These are phyloP conservation scores for Tychaedon coryphoeus DNA, from an alignment of 2,113 vertebrate species.

Conservation along the genomic window DNA sequence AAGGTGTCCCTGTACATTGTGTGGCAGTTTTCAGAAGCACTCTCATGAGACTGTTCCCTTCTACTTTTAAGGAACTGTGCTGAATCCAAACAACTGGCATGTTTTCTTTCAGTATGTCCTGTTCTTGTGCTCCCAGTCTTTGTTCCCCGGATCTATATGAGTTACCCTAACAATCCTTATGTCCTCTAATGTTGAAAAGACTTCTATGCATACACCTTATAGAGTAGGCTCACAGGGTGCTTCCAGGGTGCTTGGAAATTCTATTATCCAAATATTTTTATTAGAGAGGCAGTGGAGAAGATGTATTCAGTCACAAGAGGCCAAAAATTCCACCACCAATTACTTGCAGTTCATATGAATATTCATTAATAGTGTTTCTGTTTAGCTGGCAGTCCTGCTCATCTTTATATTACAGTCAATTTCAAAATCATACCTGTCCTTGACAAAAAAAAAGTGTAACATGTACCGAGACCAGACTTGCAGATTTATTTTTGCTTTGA, in stretches of 20 bases:
- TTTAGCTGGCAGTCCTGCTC: not conserved
- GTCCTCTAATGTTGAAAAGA: not conserved
- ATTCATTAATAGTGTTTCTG: not conserved
- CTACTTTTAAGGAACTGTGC: not conserved
- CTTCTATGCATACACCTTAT: not conserved
- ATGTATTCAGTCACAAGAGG: not conserved
- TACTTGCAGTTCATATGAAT: not conserved
- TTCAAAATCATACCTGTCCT: not conserved
- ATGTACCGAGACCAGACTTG: not conserved
- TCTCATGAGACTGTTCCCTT: not conserved
- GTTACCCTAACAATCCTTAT: not conserved
- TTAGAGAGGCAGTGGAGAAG: conserved; percentile 35
- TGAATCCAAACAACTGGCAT: not conserved
- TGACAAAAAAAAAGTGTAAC: not conserved
- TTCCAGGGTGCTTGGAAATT: conserved; percentile 53
- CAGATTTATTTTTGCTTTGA: not conserved
- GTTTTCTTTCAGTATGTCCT: not conserved
- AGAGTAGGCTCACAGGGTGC: conserved; percentile 1
- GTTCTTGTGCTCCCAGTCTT: not conserved
- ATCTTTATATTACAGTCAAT: not conserved
- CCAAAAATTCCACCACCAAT: not conserved
- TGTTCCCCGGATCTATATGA: not conserved
- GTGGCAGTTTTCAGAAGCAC: not conserved
- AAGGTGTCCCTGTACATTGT: not conserved
- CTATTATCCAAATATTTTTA: not conserved